These are phyloP conservation scores for Hoplias malabaricus DNA, from an alignment of 2,113 vertebrate species.

Conservation along the genomic window DNA sequence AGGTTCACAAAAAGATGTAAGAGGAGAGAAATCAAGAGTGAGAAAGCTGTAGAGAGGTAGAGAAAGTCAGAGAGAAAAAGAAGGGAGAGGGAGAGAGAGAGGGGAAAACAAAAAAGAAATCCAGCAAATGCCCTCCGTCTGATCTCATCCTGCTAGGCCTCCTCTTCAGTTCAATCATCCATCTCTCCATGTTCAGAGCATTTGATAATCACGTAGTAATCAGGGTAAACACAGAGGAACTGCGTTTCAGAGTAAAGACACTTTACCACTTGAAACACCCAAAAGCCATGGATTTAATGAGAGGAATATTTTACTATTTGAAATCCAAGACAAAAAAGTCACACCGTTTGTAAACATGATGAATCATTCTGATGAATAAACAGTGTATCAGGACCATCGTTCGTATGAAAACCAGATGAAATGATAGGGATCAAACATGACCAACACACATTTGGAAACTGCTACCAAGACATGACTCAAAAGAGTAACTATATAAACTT, in stretches of 20 bases:
- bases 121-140: slow-evolving; percentile 51
- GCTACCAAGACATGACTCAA: no score
- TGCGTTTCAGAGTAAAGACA: slow-evolving; percentile 23
- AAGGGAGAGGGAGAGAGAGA: neutral
- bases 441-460: no score
- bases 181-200: slow-evolving; percentile 22
- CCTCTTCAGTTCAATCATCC: slow-evolving; percentile 50
- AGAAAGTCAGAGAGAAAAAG: neutral
- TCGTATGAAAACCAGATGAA: no score
- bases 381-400: no score
- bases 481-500: no score
- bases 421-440: no score
- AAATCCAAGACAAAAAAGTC: neutral
- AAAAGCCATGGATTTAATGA: neutral
- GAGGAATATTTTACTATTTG: neutral
- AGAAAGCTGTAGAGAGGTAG: slow-evolving; percentile 6
- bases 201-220: slow-evolving; percentile 46
- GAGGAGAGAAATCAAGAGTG: neutral
- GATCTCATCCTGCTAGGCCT: slow-evolving; percentile 36
- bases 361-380: no score
- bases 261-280: slow-evolving; percentile 21
- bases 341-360: no score
- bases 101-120: neutral
- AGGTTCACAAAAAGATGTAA: no score
- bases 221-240: slow-evolving; percentile 44